Base-by-base conservation (phyloP, 2,113 vertebrate genomes). In the Oceanites oceanicus region DNA sequence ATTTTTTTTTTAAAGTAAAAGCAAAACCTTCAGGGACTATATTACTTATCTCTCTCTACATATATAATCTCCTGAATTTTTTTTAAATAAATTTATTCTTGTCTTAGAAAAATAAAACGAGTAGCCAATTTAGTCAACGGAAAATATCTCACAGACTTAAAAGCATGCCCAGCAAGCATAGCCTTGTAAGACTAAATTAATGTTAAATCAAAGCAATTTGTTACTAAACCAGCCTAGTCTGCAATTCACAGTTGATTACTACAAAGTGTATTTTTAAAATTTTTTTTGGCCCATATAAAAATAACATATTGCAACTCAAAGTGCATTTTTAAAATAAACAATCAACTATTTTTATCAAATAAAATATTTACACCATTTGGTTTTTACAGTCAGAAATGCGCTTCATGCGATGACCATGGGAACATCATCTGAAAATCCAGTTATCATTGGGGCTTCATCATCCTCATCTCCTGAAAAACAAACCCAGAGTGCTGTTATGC, bases 391-490 rank as follows among this genome's bases (percentile, higher is more conserved):
- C 96, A 87, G 96, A 79, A 97, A 93, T 19, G 36, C 26, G 62
- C 94, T 97, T 99, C 99, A 99, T 27, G 99, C 99, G 83, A 99
- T 99, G 93, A 99, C 99, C 99, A 99, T 99, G 91, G 99, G 99
- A 81, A 99, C 99, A 2, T 99, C 99, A 12, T 99, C 99, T 82
- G 99, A 99, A 97, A 99, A 99, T 95, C 99, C 99, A 71, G 99
- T 99, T 97, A 99, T 99, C 99, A 99, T 99, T 0, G 99, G 99
- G 27, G 98, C 99, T 7, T 99, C 99, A 45, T 99, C 99, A 13
- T 99, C 99, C 34, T 99, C 99, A 12, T 99, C 99, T 67, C 99
- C 99, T 99, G 90, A 22, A 96, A 97, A 90, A 93, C 22, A 96
- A 97, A 96, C 58, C 42, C 86, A 79, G 7, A 34, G 27, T 14